Conservation (phyloP, 2,888 invertebrate species). For the Cactoblastis cactorum region DNA sequence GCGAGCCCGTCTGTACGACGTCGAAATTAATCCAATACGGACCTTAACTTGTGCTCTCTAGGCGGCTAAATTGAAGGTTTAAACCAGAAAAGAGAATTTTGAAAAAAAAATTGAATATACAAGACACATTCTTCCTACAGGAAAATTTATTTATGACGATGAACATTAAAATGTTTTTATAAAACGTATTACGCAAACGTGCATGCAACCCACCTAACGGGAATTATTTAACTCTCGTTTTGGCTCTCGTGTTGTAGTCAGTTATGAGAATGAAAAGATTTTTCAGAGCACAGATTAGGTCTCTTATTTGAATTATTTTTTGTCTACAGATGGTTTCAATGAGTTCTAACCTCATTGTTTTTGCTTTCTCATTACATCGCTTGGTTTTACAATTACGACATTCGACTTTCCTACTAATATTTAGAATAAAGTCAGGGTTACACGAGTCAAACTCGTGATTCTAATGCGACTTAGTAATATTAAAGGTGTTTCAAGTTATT, state of each 20-base stretch:
- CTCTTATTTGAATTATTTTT: neutral
- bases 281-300: neutral
- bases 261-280: too few species aligned
- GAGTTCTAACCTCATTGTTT: neutral
- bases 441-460: conserved; percentile 3
- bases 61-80: too few species aligned
- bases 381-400: conserved; percentile 9
- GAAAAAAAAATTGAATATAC: too few species aligned
- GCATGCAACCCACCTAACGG: too few species aligned
- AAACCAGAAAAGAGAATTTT: too few species aligned
- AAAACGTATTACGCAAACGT: too few species aligned
- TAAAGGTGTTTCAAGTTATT: too few species aligned
- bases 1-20: neutral
- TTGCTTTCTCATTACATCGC: conserved; percentile 9
- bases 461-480: neutral
- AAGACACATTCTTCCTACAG: too few species aligned
- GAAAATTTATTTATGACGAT: too few species aligned
- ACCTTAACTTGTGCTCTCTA: neutral
- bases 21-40: neutral
- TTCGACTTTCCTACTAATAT: conserved; percentile 4
- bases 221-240: too few species aligned
- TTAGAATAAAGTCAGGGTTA: conserved; percentile 2
- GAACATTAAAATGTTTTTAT: too few species aligned
- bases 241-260: too few species aligned
- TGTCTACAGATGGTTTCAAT: neutral